Percentiles rank a stretch among this genome's conserved stretches.
phyloP scores from a whole-genome alignment of 2,113 vertebrate genomes.

The Bagarius yarrelli region DNA sequence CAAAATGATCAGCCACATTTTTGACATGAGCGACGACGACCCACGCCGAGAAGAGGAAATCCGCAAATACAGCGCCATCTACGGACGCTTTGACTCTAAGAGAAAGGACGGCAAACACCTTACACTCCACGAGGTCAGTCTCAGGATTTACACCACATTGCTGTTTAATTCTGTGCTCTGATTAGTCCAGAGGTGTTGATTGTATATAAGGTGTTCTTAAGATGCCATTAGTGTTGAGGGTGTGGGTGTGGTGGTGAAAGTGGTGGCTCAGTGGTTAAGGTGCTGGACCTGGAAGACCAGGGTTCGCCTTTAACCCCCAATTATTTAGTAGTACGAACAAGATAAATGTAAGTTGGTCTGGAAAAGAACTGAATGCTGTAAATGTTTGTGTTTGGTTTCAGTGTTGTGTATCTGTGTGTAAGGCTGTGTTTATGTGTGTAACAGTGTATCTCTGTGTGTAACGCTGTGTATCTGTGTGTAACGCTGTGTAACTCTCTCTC shows the following conservation, averaged over 20 bases:
- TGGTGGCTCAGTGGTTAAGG: too few relatives aligned
- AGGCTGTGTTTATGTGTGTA: too few relatives aligned
- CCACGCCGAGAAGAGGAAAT: conserved; percentile 92
- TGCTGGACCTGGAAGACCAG: too few relatives aligned
- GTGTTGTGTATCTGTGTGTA: not conserved
- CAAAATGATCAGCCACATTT: conserved; percentile 97
- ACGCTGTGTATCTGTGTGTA: not conserved
- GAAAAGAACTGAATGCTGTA: too few relatives aligned
- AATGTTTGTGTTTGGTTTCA: too few relatives aligned
- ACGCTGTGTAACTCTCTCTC: not conserved
- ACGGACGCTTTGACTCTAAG: conserved; percentile 96
- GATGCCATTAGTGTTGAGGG: too few relatives aligned
- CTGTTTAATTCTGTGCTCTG: not conserved
- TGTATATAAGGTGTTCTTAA: too few relatives aligned
- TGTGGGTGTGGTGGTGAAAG: too few relatives aligned
- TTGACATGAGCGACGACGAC: conserved; percentile 90
- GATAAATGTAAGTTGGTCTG: too few relatives aligned
- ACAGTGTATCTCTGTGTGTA: too few relatives aligned
- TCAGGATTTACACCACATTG: not conserved
- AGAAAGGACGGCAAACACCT: conserved; percentile 95
- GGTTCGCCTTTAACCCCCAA: too few relatives aligned
- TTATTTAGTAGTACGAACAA: too few relatives aligned
- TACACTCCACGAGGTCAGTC: conserved; percentile 88
- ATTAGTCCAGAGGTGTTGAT: not conserved
- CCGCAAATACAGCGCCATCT: conserved; percentile 97